These are phyloP conservation scores for Stichodactyla mertensii DNA, from an alignment of 64 coral and sea anemone species.

Conservation along the genomic window DNA sequence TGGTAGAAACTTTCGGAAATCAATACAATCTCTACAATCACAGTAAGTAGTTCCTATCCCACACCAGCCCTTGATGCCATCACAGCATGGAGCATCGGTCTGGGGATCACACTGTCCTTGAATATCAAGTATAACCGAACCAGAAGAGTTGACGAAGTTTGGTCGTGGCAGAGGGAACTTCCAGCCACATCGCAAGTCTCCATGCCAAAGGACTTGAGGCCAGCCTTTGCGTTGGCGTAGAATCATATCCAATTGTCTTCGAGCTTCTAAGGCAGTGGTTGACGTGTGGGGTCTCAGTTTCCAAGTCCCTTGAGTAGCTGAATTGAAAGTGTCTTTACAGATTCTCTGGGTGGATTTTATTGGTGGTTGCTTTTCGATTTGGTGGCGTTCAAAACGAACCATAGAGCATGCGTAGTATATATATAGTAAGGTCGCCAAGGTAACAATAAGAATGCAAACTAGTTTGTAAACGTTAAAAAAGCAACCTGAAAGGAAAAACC, in stretches of 20 bases:
- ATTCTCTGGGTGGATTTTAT: slow-evolving; percentile 6
- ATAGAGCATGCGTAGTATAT: slow-evolving; percentile 4
- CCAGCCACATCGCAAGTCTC: slow-evolving; percentile 66
- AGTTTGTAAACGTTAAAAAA: slow-evolving; percentile 2
- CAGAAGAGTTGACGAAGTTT: slow-evolving; percentile 25
- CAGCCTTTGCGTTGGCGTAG: slow-evolving; percentile 76
- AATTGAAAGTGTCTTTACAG: neutral
- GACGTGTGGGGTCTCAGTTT: slow-evolving; percentile 19
- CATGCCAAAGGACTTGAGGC: slow-evolving; percentile 62
- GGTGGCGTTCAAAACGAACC: neutral
- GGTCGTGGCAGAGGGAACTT: slow-evolving; percentile 64
- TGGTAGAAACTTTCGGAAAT: slow-evolving; percentile 61
- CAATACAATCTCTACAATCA: slow-evolving; percentile 55
- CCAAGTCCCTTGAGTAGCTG: slow-evolving; percentile 17
- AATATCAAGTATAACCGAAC: slow-evolving; percentile 58
- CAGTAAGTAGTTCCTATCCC: slow-evolving; percentile 57
- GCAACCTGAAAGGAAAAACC: neutral
- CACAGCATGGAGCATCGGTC: slow-evolving; percentile 56
- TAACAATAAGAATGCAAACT: neutral
- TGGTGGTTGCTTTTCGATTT: neutral
- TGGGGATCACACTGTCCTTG: slow-evolving; percentile 66
- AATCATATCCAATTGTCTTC: slow-evolving; percentile 42
- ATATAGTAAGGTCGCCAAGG: neutral
- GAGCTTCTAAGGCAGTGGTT: slow-evolving; percentile 18
- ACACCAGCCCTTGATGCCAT: slow-evolving; percentile 64